A percentile compares a stretch with the other conserved stretches of the same genome.
These are phyloP conservation scores for Apotomis betuletana DNA, from an alignment of 2,888 invertebrate genomes.

Conservation along the genomic window DNA sequence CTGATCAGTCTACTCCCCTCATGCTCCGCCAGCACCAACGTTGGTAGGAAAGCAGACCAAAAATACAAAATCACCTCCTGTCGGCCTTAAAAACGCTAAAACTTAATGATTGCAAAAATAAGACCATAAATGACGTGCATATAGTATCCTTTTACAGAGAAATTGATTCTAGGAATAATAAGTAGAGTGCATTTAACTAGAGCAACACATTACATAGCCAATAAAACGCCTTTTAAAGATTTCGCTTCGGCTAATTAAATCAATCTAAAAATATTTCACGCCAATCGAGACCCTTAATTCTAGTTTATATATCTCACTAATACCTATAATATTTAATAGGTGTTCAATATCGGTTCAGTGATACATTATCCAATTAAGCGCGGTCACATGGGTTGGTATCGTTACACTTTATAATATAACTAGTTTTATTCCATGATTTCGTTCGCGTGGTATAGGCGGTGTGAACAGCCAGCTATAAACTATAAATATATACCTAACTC, in stretches of 20 bases:
- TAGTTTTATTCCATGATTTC: neutral
- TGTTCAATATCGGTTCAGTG: conserved; percentile 14
- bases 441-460: no score
- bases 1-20: no score
- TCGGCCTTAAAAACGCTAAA: no score
- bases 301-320: neutral
- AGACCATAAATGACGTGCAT: no score
- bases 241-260: conserved; percentile 12
- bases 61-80: no score
- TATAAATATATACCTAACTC: no score
- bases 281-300: conserved; percentile 2
- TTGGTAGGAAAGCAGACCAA: no score
- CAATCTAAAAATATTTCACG: conserved; percentile 9
- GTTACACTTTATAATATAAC: neutral
- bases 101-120: no score
- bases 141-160: neutral
- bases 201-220: neutral
- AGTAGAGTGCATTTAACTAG: neutral
- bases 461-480: no score
- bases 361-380: conserved; percentile 21
- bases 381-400: neutral
- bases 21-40: no score
- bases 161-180: neutral
- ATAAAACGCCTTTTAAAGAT: conserved; percentile 11
- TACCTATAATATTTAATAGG: conserved; percentile 11